Evolutionary conservation across 2,797 vertebrate species (phyloP).

Genomic region (Rachycentron canadum): DNA sequence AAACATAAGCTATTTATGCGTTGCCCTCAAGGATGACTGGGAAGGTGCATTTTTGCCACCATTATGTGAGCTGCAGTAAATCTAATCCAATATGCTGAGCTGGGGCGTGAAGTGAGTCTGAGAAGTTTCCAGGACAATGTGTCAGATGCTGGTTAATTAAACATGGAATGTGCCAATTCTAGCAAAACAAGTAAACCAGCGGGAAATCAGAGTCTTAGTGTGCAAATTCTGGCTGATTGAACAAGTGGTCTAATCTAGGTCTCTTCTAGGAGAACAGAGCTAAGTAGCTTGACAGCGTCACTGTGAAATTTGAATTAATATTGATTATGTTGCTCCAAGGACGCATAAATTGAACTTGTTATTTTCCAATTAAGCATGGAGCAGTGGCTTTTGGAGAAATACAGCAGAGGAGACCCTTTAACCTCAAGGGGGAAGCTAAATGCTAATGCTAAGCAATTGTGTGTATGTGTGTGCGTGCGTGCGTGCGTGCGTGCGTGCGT

Average conservation of each 20-base stretch:
- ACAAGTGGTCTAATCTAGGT: constrained; percentile 75
- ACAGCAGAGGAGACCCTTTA: constrained; percentile 48
- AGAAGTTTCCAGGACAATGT: constrained; percentile 53
- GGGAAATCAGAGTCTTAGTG: constrained; percentile 61
- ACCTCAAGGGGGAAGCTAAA: constrained; percentile 59
- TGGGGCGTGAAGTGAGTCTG: constrained; percentile 28
- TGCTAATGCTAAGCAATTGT: constrained; percentile 66
- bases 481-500: too few species aligned
- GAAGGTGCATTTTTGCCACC: constrained; percentile 15
- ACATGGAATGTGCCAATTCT: constrained; percentile 66
- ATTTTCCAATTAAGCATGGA: constrained; percentile 79
- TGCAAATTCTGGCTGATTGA: constrained; percentile 72
- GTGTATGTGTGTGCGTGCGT: constrained; percentile 50
- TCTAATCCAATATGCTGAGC: constrained; percentile 32
- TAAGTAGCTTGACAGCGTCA: constrained; percentile 67
- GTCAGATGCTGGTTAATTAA: constrained; percentile 70
- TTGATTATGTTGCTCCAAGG: constrained; percentile 81
- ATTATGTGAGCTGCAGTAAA: constrained; percentile 23
- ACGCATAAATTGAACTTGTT: constrained; percentile 79
- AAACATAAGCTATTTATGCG: background rate
- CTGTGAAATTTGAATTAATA: constrained; percentile 84
- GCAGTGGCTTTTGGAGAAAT: constrained; percentile 61
- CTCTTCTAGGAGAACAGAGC: constrained; percentile 62
- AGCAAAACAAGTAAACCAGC: constrained; percentile 66
- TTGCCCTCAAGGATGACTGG: background rate